Evolutionary conservation across 2,797 vertebrate species (phyloP).

Genomic region (Cossypha dichroa): DNA sequence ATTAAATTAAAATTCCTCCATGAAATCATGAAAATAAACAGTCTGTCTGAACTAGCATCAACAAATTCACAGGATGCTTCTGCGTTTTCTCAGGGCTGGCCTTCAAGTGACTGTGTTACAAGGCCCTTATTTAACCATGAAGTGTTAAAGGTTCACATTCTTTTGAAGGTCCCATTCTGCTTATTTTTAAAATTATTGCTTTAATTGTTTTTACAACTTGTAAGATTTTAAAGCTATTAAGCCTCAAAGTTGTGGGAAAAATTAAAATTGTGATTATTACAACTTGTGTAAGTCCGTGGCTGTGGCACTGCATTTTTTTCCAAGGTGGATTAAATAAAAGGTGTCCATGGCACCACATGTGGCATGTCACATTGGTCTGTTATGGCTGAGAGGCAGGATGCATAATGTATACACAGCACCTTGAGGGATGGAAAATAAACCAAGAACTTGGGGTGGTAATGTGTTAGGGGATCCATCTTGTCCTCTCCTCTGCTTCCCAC

Average conservation of each 20-base stretch:
- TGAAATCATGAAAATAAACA: slow-evolving; percentile 99
- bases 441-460: background rate
- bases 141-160: slow-evolving; percentile 87
- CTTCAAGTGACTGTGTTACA: slow-evolving; percentile 72
- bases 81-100: slow-evolving; percentile 86
- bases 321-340: slow-evolving; percentile 4
- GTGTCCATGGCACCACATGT: background rate
- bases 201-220: slow-evolving; percentile 85
- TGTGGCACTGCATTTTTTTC: background rate
- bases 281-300: slow-evolving; percentile 40
- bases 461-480: background rate
- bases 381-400: slow-evolving; percentile 35
- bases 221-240: slow-evolving; percentile 86
- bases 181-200: slow-evolving; percentile 82
- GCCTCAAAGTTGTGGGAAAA: slow-evolving; percentile 81
- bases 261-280: slow-evolving; percentile 71
- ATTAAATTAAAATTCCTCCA: slow-evolving; percentile 99
- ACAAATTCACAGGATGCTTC: slow-evolving; percentile 87
- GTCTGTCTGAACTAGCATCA: slow-evolving; percentile 90
- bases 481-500: background rate
- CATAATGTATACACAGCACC: background rate
- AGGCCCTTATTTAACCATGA: slow-evolving; percentile 76
- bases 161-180: slow-evolving; percentile 78
- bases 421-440: slow-evolving; percentile 30
- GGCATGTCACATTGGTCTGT: background rate